phyloP scores from a whole-genome alignment of 2,888 invertebrate genomes.

The Marasmarcha lunaedactyla region DNA sequence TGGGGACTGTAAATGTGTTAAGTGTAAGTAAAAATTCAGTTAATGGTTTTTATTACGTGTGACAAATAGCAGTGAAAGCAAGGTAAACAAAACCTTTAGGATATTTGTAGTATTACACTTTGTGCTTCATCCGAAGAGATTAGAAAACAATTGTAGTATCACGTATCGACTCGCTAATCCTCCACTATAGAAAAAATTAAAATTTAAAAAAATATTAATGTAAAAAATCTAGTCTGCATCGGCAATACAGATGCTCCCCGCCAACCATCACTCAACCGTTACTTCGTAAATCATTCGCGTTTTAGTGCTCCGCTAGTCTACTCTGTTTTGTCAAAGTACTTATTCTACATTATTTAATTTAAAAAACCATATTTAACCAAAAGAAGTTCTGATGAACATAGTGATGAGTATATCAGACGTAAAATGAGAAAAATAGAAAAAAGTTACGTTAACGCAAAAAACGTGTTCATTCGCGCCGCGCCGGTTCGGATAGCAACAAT shows the following conservation, averaged over 20 bases:
- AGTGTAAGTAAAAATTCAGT: no score
- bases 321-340: not conserved
- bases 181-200: not conserved
- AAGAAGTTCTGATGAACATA: slow-evolving; percentile 1
- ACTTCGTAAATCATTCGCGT: not conserved
- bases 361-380: not conserved
- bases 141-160: slow-evolving; percentile 2
- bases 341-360: no score
- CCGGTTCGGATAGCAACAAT: not conserved
- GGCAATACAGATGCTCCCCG: no score
- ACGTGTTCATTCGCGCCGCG: not conserved
- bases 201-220: not conserved
- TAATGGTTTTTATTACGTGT: no score
- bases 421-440: slow-evolving; percentile 1
- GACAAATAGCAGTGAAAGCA: no score
- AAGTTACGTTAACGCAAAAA: not conserved
- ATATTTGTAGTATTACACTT: no score
- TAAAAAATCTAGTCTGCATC: not conserved
- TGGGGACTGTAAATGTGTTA: no score
- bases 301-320: slow-evolving; percentile 2
- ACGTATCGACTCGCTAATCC: no score
- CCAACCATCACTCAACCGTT: not conserved
- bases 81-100: no score
- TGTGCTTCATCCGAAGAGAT: not conserved
- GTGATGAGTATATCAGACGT: not conserved